These are phyloP conservation scores for Lymantria dispar DNA, from an alignment of 2,888 invertebrate species.

Conservation along the genomic window DNA sequence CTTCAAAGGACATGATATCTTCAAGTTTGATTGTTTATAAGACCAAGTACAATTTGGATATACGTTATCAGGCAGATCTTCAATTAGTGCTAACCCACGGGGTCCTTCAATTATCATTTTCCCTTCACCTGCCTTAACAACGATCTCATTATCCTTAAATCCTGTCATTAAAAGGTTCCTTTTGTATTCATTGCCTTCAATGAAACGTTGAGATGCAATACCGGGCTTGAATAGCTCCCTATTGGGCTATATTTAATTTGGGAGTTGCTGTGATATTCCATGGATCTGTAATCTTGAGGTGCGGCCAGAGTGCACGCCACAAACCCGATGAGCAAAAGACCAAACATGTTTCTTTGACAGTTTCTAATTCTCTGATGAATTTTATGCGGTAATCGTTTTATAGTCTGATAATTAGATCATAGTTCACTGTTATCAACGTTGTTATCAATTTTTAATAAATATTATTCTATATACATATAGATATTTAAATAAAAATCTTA, in stretches of 20 bases:
- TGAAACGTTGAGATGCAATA: conserved; percentile 41
- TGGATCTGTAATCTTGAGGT: conserved; percentile 33
- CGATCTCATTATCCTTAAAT: conserved; percentile 61
- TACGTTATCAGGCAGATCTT: conserved; percentile 44
- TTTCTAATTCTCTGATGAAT: conserved; percentile 22
- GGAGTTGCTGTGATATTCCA: neutral
- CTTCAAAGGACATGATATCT: conserved; percentile 54
- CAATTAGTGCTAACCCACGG: conserved; percentile 31
- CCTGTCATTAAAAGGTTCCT: conserved; percentile 50
- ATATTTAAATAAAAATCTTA: too few relatives aligned
- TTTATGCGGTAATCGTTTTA: neutral
- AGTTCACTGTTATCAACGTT: too few relatives aligned
- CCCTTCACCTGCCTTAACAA: conserved; percentile 62
- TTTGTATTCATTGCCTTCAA: conserved; percentile 54
- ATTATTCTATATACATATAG: too few relatives aligned
- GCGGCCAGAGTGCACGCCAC: conserved; percentile 53
- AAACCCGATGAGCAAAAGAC: conserved; percentile 41
- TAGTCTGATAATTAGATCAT: too few relatives aligned
- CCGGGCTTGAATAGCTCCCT: conserved; percentile 43
- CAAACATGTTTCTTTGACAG: conserved; percentile 40
- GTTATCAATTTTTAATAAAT: too few relatives aligned
- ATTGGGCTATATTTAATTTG: conserved; percentile 45
- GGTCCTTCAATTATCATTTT: conserved; percentile 62
- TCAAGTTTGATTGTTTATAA: conserved; percentile 47
- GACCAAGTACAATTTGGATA: conserved; percentile 59